Base-by-base conservation (phyloP, 2,797 vertebrate species). In the Anguilla anguilla region DNA sequence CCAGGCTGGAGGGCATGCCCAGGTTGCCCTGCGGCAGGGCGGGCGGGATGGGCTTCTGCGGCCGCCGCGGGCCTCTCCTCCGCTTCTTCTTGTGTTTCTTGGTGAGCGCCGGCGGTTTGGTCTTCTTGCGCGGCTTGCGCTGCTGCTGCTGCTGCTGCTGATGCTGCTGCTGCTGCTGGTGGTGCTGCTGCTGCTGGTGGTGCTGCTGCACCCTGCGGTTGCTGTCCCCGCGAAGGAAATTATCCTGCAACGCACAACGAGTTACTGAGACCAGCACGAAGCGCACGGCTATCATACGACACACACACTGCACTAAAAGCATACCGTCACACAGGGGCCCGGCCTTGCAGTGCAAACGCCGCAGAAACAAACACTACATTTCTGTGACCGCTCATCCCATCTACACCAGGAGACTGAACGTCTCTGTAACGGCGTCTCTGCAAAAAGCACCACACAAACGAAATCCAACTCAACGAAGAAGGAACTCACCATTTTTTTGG, bases 31-130 rank as follows among this genome's bases (percentile, higher is more conserved):
- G 98, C 84, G 99, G 99, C 92, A 99, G 92, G 69, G 99, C 99
- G 87, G 99, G 99, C 89, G 99, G 98, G 92, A 99, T 99, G 94
- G 99, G 98, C 91, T 99, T 99, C 94, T 99, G 99, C 77, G 99
- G 99, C 94, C 98, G 96, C 53, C 97, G 96, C 0, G 98, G 98
- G 39, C 97, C 98, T 96, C 98, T 97, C 92, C 98, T 96, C 93
- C 97, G 96, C 95, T 99, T 99, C 95, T 99, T 99, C 95, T 99
- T 99, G 95, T 99, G 98, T 98, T 99, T 99, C 98, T 99, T 99
- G 96, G 99, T 99, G 95, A 99, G 97, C 67, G 99, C 99, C 93
- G 98, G 98, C 74, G 99, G 99, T 96, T 99, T 99, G 4, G 98
- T 99, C 97, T 99, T 99, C 96, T 99, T 99, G 91, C 99, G 98